Base-by-base conservation (phyloP, 2,113 vertebrate species). In the Merops nubicus region DNA sequence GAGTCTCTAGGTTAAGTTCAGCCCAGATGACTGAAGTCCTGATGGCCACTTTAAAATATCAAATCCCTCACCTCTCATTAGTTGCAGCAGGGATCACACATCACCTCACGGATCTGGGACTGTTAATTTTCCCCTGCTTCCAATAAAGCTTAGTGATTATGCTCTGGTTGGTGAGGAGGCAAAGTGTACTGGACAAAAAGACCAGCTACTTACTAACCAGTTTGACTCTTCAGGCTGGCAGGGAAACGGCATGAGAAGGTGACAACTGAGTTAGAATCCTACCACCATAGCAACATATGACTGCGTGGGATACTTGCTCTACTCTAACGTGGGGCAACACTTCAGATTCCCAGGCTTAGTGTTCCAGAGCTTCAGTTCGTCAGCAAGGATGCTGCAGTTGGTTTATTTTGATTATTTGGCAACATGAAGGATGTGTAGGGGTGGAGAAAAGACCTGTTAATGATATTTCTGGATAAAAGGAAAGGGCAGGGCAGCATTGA, bases 231-330 rank as follows among this genome's bases (percentile, higher is more conserved):
- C n/a, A 48, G 19, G n/a, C 56, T 63, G 42, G 62, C 62, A 12
- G 33, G 48, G 56, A 45, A 65, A 28, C 34, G 29, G 28, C 36
- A 29, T 3, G 10, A 75, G 56, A 57, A 75, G 38, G 34, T 9
- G 68, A 54, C 36, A 62, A 38, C 18, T 2, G 18, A 56, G 11
- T 48, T 62, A 54, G 38, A 54, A 36, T 73, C 34, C 68, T 62
- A 36, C n/a, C 17, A 21, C n/a, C 2, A 1, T 31, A 72, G 28
- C 65, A n/a, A 16, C 0, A 0, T 33, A 48, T 0, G 1, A 9
- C 25, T 26, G 20, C 0, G 1, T 54, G 67, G 67, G 59, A 7
- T 21, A 51, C 51, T 36, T 38, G 33, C 36, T 29, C 26, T 78
- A 5, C 73, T 25, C 12, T 57, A 22, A 38, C 12, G 26, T 42